Conservation (phyloP, 2,888 invertebrate genomes). For the Leucophenga montana region DNA sequence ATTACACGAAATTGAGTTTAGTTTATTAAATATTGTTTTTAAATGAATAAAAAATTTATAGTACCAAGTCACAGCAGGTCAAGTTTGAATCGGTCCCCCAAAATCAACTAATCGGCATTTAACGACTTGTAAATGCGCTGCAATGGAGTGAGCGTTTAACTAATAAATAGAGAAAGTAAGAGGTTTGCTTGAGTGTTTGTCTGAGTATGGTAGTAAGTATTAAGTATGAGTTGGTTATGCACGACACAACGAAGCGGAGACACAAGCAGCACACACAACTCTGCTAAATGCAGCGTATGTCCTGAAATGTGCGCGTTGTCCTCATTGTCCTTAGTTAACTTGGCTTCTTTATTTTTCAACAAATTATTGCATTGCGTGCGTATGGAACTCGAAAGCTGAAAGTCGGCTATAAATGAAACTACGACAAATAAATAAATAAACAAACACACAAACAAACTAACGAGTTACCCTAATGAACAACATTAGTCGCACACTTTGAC, state of each 20-base stretch:
- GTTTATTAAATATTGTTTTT: too few relatives aligned
- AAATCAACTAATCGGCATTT: slow-evolving; percentile 48
- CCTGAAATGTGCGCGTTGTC: slow-evolving; percentile 3
- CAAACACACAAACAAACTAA: background rate
- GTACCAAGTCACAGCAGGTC: too few relatives aligned
- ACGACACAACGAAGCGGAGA: background rate
- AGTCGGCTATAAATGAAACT: background rate
- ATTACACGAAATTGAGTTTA: too few relatives aligned
- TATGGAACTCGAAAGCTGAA: slow-evolving; percentile 36
- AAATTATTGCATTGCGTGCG: slow-evolving; percentile 64
- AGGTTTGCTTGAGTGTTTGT: background rate
- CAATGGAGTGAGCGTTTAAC: background rate
- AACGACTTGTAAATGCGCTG: slow-evolving; percentile 62
- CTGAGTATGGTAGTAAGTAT: background rate
- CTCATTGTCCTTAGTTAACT: slow-evolving; percentile 8
- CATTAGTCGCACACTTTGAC: background rate
- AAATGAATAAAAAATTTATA: too few relatives aligned
- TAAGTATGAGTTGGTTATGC: background rate
- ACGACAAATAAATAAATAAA: slow-evolving; percentile 20
- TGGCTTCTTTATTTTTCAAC: slow-evolving; percentile 25
- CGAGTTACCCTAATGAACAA: background rate
- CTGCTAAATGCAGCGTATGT: background rate
- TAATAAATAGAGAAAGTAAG: background rate
- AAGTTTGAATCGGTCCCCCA: too few relatives aligned
- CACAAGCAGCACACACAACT: background rate